These are phyloP conservation scores for Tetramorium bicarinatum DNA, from an alignment of 2,888 invertebrate genomes.

Conservation along the genomic window DNA sequence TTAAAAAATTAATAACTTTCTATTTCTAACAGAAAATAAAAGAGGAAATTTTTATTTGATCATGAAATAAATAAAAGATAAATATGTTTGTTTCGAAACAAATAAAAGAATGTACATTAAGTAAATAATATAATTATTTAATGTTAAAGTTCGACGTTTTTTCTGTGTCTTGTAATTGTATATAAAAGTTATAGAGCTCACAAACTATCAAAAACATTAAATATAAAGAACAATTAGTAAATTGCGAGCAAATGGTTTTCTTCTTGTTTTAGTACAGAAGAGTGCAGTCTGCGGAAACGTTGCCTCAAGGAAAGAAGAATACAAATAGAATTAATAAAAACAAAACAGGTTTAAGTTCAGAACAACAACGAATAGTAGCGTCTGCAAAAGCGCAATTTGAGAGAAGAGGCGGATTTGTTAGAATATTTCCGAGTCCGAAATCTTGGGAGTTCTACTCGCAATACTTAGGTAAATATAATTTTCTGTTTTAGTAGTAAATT, in stretches of 20 bases:
- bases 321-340: slow-evolving; percentile 84
- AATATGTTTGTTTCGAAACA: not conserved
- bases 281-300: slow-evolving; percentile 92
- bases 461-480: slow-evolving; percentile 89
- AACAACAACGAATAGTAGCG: slow-evolving; percentile 93
- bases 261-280: slow-evolving; percentile 88
- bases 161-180: not conserved
- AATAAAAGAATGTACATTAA: not conserved
- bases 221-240: not conserved
- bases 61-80: not conserved
- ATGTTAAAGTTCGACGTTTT: slow-evolving; percentile 1
- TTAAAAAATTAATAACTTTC: not conserved
- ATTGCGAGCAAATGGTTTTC: not conserved
- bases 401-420: slow-evolving; percentile 94
- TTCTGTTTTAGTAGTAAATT: not conserved
- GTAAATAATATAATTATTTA: not conserved
- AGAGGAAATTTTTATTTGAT: not conserved
- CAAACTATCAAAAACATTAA: not conserved
- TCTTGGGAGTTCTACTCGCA: slow-evolving; percentile 94
- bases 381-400: slow-evolving; percentile 93
- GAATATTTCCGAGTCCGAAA: slow-evolving; percentile 96
- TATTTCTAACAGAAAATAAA: not conserved
- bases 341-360: slow-evolving; percentile 89
- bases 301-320: slow-evolving; percentile 85
- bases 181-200: not conserved